A percentile compares a stretch with the other conserved stretches of the same genome.
phyloP scores from a whole-genome alignment of 1,140 invertebrate genomes.

The Lerema accius region DNA sequence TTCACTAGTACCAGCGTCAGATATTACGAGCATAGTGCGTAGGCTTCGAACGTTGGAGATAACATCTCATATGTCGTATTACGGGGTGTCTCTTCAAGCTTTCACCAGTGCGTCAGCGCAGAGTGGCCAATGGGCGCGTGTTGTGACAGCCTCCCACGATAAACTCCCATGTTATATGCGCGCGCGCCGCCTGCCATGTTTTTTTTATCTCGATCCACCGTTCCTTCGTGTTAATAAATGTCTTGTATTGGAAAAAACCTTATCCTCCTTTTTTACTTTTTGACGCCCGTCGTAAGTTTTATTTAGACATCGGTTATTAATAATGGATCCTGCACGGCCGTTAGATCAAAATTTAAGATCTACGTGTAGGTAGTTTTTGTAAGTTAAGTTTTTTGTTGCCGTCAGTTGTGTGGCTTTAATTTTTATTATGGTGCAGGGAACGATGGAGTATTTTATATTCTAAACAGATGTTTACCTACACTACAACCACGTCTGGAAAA shows the following conservation, averaged over 20 bases:
- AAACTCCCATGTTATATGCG: constrained; percentile 75
- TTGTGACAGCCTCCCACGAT: constrained; percentile 82
- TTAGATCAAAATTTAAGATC: constrained; percentile 80
- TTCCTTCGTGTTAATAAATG: constrained; percentile 77
- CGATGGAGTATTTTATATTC: constrained; percentile 73
- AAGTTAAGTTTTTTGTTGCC: constrained; percentile 60
- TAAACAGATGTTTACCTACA: constrained; percentile 74
- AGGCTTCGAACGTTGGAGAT: constrained; percentile 71
- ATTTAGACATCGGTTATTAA: constrained; percentile 81
- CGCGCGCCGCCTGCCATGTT: constrained; percentile 79
- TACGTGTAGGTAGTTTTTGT: constrained; percentile 71
- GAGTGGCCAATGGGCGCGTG: constrained; percentile 63
- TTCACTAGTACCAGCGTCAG: constrained; percentile 39
- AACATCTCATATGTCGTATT: constrained; percentile 63
- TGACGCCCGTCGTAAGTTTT: constrained; percentile 71
- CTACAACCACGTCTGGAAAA: constrained; percentile 63
- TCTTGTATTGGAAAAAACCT: constrained; percentile 71
- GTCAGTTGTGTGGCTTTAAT: constrained; percentile 63
- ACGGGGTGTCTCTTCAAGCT: constrained; percentile 68
- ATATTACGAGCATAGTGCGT: constrained; percentile 58
- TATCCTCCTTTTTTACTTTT: constrained; percentile 64
- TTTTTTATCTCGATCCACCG: constrained; percentile 78
- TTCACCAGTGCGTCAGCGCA: constrained; percentile 70
- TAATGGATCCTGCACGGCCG: constrained; percentile 74
- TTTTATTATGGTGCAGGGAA: constrained; percentile 69